Conservation (phyloP, 2,888 invertebrate genomes). For the Polydesmus complanatus region DNA sequence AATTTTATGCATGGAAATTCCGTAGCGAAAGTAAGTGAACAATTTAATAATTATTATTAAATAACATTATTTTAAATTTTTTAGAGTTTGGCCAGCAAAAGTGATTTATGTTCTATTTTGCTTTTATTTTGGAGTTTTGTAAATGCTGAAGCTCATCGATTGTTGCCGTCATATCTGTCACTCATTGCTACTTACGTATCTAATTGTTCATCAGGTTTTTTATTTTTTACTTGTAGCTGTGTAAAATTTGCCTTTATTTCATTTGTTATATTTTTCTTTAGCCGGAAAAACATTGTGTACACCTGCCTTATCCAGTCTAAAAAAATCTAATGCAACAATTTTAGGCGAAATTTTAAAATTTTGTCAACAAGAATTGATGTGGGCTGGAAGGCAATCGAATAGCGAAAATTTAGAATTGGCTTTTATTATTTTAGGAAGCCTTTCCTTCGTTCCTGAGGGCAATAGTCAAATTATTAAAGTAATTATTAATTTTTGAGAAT, state of each 20-base stretch:
- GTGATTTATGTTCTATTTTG: background rate
- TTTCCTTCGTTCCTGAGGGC: background rate
- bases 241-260: background rate
- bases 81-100: constrained; percentile 1
- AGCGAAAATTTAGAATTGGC: background rate
- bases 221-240: background rate
- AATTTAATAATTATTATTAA: background rate
- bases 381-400: background rate
- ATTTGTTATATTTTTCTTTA: background rate
- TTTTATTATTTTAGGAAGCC: background rate
- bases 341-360: background rate
- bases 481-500: too few species aligned
- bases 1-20: background rate
- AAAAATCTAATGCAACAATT: background rate
- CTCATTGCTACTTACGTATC: constrained; percentile 7
- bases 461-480: background rate
- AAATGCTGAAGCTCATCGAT: background rate
- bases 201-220: constrained; percentile 3
- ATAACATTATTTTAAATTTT: background rate
- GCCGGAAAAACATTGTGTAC: background rate
- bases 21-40: constrained; percentile 9
- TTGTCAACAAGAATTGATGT: background rate
- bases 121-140: background rate
- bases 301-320: background rate
- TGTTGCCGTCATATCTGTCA: constrained; percentile 1